A percentile compares a stretch with the other conserved stretches of the same genome.
phyloP scores from a whole-genome alignment of 2,797 vertebrate genomes.

The Onychomys arenicola region DNA sequence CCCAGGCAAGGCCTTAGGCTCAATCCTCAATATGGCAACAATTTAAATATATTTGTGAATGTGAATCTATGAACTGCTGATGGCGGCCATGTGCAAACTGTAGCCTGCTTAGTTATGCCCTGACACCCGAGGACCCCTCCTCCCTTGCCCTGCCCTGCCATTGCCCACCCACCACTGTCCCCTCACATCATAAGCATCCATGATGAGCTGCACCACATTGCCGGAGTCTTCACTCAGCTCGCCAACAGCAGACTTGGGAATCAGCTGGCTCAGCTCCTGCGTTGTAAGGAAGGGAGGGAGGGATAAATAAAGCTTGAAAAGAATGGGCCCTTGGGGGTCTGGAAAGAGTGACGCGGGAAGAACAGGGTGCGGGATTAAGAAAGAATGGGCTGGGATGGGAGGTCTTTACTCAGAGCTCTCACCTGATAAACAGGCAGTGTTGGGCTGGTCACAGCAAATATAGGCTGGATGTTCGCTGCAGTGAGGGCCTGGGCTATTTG shows the following conservation, averaged over 20 bases:
- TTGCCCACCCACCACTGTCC: background rate
- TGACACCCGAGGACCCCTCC: no score
- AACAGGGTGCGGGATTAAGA: background rate
- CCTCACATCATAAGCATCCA: slow-evolving; percentile 89
- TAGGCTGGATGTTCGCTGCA: slow-evolving; percentile 90
- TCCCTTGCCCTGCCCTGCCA: background rate
- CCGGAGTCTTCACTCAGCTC: slow-evolving; percentile 89
- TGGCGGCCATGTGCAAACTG: background rate
- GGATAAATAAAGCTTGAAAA: background rate
- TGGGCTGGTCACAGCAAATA: slow-evolving; percentile 90
- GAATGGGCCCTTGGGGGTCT: background rate
- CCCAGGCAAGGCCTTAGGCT: background rate
- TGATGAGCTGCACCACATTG: slow-evolving; percentile 91
- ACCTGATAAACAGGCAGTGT: slow-evolving; percentile 88
- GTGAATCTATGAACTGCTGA: background rate
- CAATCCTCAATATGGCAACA: background rate
- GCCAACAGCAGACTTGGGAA: slow-evolving; percentile 91
- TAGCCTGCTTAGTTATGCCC: background rate
- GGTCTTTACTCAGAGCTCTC: background rate
- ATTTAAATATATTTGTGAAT: background rate
- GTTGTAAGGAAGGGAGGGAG: background rate
- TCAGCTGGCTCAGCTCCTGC: slow-evolving; percentile 90
- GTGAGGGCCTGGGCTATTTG: slow-evolving; percentile 89
- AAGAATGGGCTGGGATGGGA: background rate
- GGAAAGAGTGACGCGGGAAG: background rate